phyloP scores from a whole-genome alignment of 2,113 vertebrate genomes.

The Bothrops jararaca region DNA sequence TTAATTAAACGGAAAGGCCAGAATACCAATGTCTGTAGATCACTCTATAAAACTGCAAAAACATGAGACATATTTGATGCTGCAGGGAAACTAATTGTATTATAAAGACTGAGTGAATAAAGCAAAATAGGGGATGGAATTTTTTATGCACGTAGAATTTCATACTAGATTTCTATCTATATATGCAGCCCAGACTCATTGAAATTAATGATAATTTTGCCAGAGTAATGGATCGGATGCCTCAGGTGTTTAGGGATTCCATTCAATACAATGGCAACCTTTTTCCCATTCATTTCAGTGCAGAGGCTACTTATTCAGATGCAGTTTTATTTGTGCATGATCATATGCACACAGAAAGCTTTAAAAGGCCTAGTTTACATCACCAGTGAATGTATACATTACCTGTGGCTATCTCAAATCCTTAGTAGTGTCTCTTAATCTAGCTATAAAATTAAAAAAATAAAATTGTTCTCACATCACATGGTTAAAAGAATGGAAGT shows the following conservation, averaged over 20 bases:
- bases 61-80: background rate
- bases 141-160: background rate
- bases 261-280: background rate
- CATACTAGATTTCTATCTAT: background rate
- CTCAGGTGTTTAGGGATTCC: background rate
- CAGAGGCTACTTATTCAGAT: background rate
- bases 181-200: background rate
- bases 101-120: background rate
- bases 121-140: accelerated
- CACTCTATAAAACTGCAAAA: background rate
- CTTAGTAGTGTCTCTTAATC: background rate
- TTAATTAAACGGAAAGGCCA: background rate
- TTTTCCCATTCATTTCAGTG: background rate
- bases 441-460: background rate
- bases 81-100: background rate
- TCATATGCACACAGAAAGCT: background rate
- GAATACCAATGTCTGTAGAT: background rate
- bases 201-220: background rate
- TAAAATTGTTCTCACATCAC: background rate
- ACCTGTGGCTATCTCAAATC: background rate
- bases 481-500: background rate
- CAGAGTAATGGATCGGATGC: background rate
- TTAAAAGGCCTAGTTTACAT: background rate
- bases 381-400: background rate
- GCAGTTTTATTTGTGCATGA: background rate